Percentiles rank a stretch among this genome's conserved stretches.
phyloP scores from a whole-genome alignment of 1,140 invertebrate species.

The Globodera ellingtonae region DNA sequence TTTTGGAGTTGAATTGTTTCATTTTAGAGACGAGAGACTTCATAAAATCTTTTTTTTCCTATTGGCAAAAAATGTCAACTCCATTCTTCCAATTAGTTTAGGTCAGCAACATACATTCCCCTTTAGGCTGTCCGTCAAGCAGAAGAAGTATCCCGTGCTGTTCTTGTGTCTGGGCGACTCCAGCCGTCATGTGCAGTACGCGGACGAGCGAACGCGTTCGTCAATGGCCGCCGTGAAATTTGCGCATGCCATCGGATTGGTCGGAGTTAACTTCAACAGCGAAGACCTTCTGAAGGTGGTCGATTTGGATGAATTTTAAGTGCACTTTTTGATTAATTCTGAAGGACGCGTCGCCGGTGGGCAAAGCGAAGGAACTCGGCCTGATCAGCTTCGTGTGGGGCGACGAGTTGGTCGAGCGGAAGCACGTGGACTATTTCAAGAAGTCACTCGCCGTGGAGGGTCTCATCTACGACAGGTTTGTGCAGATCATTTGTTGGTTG shows the following conservation, averaged over 20 bases:
- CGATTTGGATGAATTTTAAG: background rate
- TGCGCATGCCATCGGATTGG: conserved; percentile 48
- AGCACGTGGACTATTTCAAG: conserved; percentile 63
- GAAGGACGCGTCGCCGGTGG: conserved; percentile 41
- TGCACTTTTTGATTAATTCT: background rate
- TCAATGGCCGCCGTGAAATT: conserved; percentile 60
- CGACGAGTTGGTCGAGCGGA: conserved; percentile 60
- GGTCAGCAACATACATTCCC: background rate
- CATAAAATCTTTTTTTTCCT: conserved; percentile 32
- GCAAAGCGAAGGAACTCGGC: conserved; percentile 57
- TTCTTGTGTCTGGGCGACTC: conserved; percentile 60
- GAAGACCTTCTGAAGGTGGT: conserved; percentile 55
- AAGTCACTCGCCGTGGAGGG: conserved; percentile 60
- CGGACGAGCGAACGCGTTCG: conserved; percentile 55
- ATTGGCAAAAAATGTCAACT: too few species aligned
- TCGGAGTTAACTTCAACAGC: conserved; percentile 63
- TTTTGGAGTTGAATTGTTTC: too few species aligned
- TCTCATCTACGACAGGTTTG: conserved; percentile 60
- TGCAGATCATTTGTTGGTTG: background rate
- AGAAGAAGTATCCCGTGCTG: conserved; percentile 64
- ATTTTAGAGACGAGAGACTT: background rate
- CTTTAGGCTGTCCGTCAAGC: conserved; percentile 59
- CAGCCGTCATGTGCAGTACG: conserved; percentile 47
- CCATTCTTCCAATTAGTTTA: too few species aligned
- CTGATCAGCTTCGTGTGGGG: conserved; percentile 64